Conservation (phyloP, 2,888 invertebrate species). For the Noctua comes region DNA sequence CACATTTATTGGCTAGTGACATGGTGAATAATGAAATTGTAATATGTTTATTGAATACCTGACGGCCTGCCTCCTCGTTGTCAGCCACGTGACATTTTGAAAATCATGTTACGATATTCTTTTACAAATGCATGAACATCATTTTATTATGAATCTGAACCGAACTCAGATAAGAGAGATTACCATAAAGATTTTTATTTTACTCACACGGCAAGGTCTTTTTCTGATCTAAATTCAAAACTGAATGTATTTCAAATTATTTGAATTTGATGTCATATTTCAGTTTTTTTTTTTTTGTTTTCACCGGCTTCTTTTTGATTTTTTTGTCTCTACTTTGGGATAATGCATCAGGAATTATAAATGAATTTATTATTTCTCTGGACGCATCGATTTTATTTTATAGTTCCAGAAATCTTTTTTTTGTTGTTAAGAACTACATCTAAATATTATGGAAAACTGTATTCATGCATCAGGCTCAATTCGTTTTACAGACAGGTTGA, state of each 20-base stretch:
- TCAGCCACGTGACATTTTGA: conserved; percentile 77
- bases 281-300: too few species aligned
- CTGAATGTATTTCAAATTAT: conserved; percentile 66
- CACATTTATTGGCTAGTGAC: background rate
- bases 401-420: background rate
- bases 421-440: background rate
- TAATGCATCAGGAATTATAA: background rate
- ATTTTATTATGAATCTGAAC: conserved; percentile 86
- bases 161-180: conserved; percentile 73
- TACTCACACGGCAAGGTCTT: conserved; percentile 71
- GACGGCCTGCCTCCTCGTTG: conserved; percentile 75
- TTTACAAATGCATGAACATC: conserved; percentile 78
- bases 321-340: background rate
- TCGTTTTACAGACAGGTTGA: conserved; percentile 29
- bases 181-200: conserved; percentile 79
- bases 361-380: background rate
- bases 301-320: background rate
- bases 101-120: conserved; percentile 76
- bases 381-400: conserved; percentile 2
- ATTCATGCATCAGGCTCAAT: conserved; percentile 29
- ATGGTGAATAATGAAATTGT: conserved; percentile 77
- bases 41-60: conserved; percentile 81
- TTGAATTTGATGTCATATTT: conserved; percentile 57
- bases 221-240: conserved; percentile 64
- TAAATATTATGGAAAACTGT: conserved; percentile 28